A percentile compares a stretch with the other conserved stretches of the same genome.
These are phyloP conservation scores for Micromys minutus DNA, from an alignment of 2,113 vertebrate species.

Conservation along the genomic window DNA sequence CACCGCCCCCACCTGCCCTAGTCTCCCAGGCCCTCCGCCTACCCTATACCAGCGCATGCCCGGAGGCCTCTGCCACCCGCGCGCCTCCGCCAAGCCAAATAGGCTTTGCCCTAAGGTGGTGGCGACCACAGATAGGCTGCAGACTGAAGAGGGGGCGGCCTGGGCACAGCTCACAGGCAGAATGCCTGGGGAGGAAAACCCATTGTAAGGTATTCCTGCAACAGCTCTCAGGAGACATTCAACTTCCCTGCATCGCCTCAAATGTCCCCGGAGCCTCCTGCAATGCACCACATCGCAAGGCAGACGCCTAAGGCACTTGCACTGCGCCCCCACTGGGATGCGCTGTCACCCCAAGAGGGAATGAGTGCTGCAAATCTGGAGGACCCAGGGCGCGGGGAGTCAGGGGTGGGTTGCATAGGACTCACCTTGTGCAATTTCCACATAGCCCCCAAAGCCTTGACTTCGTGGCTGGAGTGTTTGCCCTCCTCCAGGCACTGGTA, in stretches of 20 bases:
- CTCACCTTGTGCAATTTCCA: slow-evolving; percentile 99
- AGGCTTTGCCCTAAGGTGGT: not conserved
- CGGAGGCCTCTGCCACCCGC: not conserved
- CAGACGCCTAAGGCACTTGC: slow-evolving; percentile 45
- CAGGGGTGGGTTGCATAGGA: not conserved
- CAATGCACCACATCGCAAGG: slow-evolving; percentile 76
- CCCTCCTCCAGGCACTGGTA: slow-evolving; percentile 99
- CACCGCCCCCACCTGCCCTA: not conserved
- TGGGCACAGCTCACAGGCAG: not conserved
- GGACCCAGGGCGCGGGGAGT: not conserved
- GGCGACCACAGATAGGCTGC: not conserved
- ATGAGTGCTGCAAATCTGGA: not conserved
- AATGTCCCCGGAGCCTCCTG: slow-evolving; percentile 55
- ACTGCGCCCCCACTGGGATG: slow-evolving; percentile 60
- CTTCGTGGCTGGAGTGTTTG: slow-evolving; percentile 96
- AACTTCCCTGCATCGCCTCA: not conserved
- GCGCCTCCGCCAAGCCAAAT: not conserved
- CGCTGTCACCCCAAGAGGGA: not conserved
- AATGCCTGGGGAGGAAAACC: not conserved
- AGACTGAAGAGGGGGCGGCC: not conserved
- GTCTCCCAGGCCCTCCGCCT: not conserved
- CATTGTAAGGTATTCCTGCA: not conserved
- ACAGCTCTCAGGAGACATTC: slow-evolving; percentile 34
- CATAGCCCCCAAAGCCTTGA: slow-evolving; percentile 98
- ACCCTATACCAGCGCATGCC: not conserved